Base-by-base conservation (phyloP, 2,113 vertebrate genomes). In the Podarcis raffonei region DNA sequence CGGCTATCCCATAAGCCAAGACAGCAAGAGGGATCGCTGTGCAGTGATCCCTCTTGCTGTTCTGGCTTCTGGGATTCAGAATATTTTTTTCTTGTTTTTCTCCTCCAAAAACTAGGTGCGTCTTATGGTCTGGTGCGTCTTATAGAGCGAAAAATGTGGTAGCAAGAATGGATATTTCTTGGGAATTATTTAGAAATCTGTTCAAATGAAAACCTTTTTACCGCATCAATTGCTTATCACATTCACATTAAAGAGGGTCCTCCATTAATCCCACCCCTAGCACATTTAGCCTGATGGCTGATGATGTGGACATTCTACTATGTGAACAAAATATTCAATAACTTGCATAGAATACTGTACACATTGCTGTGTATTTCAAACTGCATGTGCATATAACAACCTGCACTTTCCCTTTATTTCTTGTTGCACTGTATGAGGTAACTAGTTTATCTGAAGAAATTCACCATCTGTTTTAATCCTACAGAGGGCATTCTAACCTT, bases 401-500 rank as follows among this genome's bases (percentile, higher is more conserved):
- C 85, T 32, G 25, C 80, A 91, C 89, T 32, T 84, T 89, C 53
- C 68, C 15, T 18, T 89, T 62, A 12, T 81, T 88, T 1, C 22
- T 42, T 6, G 48, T 23, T 48, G 3, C 18, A 22, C 3, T 42
- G 37, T 32, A 27, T 84, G 77, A 89, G 88, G 75, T 16, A 88
- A 5, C 23, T 18, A 37, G 9, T 83, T 16, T 66, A 23, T 88
- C 84, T 89, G 4, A 3, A 77, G 76, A 88, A 91, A 83, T 32
- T 84, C 89, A 74, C 9, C 2, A 6, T 85, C 83, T 96, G 93
- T 74, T 85, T 95, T 90, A 82, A 53, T 91, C 96, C 97, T 93
- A 90, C 96, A 97, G 97, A 96, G 96, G 97, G 96, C 97, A 94
- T 95, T 95, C 93, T 95, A 96, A 94, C 92, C 90, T 94, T 89